A percentile compares a stretch with the other conserved stretches of the same genome.
Evolutionary conservation across 1,140 invertebrate species (phyloP).

Genomic region (Archivesica marissinica): DNA sequence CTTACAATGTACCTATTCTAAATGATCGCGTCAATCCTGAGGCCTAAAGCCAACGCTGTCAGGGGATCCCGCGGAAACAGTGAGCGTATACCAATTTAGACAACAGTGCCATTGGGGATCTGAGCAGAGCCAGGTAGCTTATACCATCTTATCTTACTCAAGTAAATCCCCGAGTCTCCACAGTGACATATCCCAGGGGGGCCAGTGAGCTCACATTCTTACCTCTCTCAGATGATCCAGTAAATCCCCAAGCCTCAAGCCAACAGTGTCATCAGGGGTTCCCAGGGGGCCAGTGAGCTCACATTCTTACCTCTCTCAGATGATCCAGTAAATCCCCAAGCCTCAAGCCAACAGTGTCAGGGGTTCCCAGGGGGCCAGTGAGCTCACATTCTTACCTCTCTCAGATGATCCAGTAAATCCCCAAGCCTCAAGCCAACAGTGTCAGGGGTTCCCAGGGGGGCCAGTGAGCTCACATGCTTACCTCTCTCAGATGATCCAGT

Average conservation of each 20-base stretch:
- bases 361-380: constrained; percentile 72
- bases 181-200: constrained; percentile 68
- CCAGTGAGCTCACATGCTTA: no score
- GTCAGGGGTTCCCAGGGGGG: no score
- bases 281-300: no score
- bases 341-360: constrained; percentile 68
- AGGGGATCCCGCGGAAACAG: no score
- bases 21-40: no score
- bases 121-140: no score
- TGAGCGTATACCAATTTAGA: no score
- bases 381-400: constrained; percentile 65
- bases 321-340: constrained; percentile 76
- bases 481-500: constrained; percentile 72
- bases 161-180: constrained; percentile 75
- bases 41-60: no score
- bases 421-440: constrained; percentile 73
- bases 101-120: no score
- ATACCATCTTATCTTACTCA: constrained; percentile 71
- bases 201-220: no score
- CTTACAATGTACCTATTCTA: no score
- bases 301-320: constrained; percentile 70
- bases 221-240: constrained; percentile 73
- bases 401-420: constrained; percentile 73
- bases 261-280: constrained; percentile 66
- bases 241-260: constrained; percentile 74